Evolutionary conservation across 2,797 vertebrate genomes (phyloP).

Genomic region (Rhodeus uyekii): DNA sequence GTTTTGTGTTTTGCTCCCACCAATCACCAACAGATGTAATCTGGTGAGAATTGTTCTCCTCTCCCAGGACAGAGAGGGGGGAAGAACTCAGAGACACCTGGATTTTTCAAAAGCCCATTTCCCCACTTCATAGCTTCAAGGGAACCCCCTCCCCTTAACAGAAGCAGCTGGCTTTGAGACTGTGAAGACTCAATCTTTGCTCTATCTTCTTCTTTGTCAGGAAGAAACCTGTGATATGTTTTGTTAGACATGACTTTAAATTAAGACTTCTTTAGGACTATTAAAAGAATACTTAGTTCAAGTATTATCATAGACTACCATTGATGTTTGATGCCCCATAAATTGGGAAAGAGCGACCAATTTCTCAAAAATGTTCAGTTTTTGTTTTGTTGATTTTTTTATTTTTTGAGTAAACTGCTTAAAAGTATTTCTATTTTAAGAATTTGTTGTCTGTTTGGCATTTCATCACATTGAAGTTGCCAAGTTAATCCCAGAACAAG

Average conservation of each 20-base stretch:
- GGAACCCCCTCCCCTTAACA: conserved; percentile 28
- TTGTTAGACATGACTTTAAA: background rate
- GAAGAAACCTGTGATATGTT: conserved; percentile 2
- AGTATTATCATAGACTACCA: too few species aligned
- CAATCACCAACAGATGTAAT: conserved; percentile 77
- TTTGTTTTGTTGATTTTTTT: background rate
- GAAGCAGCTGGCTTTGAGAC: conserved; percentile 39
- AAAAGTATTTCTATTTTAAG: too few species aligned
- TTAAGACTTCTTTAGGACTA: background rate
- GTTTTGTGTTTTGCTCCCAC: conserved; percentile 57
- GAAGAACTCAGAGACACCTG: conserved; percentile 57
- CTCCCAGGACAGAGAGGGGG: conserved; percentile 41
- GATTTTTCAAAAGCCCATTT: conserved; percentile 53
- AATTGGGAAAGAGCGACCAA: background rate
- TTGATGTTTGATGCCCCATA: too few species aligned
- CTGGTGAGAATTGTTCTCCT: conserved; percentile 66
- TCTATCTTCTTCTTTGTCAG: conserved; percentile 10
- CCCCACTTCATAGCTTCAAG: conserved; percentile 20
- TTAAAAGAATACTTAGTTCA: background rate
- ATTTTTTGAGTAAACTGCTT: background rate
- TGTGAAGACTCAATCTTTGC: conserved; percentile 26
- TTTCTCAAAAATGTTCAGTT: background rate
- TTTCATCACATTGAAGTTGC: background rate
- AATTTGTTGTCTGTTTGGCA: too few species aligned
- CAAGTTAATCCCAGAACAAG: background rate